Base-by-base conservation (phyloP, 2,113 vertebrate genomes). In the Petrocephalus zakoni region DNA sequence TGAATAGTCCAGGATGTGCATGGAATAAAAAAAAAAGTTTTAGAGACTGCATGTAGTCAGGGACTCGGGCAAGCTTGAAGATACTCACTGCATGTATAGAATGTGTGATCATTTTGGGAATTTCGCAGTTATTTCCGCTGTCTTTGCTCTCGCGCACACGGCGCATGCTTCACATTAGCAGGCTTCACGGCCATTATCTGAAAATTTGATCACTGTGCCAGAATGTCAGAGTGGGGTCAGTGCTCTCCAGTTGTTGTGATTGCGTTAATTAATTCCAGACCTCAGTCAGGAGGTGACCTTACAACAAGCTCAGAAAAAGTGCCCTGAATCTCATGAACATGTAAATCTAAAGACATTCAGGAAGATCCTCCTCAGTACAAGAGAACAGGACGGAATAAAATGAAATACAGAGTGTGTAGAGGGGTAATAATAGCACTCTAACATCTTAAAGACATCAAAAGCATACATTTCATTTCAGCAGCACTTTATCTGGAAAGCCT, bases 251-350 rank as follows among this genome's bases (percentile, higher is more conserved):
- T 52, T 34, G 29, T 25, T 58, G 64, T 78, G 83, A 46, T 89
- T 86, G 47, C 47, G 84, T 53, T 89, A 89, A 89, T 85, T 86
- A 5, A 37, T 86, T 89, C 84, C 88, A 89, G 88, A 89, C 53
- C 19, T n/a, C 37, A 29, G 15, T 68, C 15, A 8, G 83, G 83
- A 85, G 58, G 82, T 47, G 25, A 72, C 22, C 34, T 21, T 25
- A 61, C 72, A 87, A 86, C 51, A 52, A n/a, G 22, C 42, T 86
- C 64, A 56, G 49, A 81, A 68, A 86, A 53, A 37, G 68, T 15
- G 49, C 72, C 72, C 72, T 37, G 49, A 25, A 2, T 21, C 5
- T 2, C 8, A 72, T 13, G 19, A 22, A 37, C 68, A 53, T 78
- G 49, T 53, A 29, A 42, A 42, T 53, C 82, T 85, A 55, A 51